A percentile compares a stretch with the other conserved stretches of the same genome.
These are phyloP conservation scores for Regulus satrapa DNA, from an alignment of 2,113 vertebrate species.

Conservation along the genomic window DNA sequence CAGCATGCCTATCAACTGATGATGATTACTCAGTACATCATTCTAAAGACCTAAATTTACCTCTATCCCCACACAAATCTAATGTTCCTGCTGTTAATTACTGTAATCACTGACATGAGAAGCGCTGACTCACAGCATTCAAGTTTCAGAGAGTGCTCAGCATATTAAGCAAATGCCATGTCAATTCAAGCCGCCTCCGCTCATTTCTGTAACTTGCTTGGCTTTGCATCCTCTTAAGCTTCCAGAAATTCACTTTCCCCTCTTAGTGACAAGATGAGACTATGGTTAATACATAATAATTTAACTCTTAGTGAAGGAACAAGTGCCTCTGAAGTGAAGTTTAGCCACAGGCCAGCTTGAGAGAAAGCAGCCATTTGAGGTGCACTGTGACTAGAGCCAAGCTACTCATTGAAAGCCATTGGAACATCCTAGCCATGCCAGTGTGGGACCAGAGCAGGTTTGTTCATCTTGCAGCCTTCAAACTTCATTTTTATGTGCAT, in stretches of 20 bases:
- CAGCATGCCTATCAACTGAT: not conserved
- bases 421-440: not conserved
- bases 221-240: not conserved
- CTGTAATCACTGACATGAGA: slow-evolving; percentile 54
- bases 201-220: not conserved
- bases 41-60: slow-evolving; percentile 60
- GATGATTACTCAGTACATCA: slow-evolving; percentile 34
- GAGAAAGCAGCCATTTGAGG: not conserved
- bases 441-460: not conserved
- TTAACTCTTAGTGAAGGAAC: not conserved
- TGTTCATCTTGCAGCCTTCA: not conserved
- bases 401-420: not conserved
- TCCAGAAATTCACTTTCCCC: not conserved
- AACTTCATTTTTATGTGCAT: not conserved
- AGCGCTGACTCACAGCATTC: slow-evolving; percentile 55
- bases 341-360: not conserved
- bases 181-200: slow-evolving; percentile 17
- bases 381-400: not conserved
- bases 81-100: slow-evolving; percentile 62
- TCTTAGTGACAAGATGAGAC: not conserved
- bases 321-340: not conserved
- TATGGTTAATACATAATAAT: not conserved
- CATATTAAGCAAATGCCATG: slow-evolving; percentile 11
- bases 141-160: slow-evolving; percentile 33
- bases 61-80: slow-evolving; percentile 25